These are phyloP conservation scores for Pomatorhinus ruficollis DNA, from an alignment of 2,113 vertebrate genomes.

Conservation along the genomic window DNA sequence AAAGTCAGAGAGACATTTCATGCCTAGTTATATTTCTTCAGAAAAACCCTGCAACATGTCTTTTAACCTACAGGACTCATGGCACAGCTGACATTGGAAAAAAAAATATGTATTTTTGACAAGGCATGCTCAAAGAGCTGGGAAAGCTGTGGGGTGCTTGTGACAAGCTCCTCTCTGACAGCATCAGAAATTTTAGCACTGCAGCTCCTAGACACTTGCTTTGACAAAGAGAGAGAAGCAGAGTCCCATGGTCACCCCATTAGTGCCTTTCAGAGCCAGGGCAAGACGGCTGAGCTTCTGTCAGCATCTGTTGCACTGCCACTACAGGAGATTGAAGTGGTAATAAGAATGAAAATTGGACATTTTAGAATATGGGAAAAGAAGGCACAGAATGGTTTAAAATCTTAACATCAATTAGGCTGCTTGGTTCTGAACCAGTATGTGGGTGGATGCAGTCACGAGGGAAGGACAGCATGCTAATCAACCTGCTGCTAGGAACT, in stretches of 20 bases:
- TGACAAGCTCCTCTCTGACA: neutral
- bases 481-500: neutral
- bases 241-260: neutral
- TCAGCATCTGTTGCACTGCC: neutral
- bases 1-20: neutral
- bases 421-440: neutral
- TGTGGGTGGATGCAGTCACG: neutral
- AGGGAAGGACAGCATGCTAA: neutral
- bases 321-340: neutral
- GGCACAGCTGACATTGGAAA: neutral
- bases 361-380: neutral
- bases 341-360: neutral
- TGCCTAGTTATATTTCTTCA: neutral
- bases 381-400: neutral
- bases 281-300: neutral
- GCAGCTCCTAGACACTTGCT: neutral
- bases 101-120: neutral
- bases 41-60: neutral
- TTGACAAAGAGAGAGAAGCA: neutral
- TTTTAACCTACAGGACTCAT: neutral
- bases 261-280: neutral
- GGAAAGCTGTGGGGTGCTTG: rapidly evolving
- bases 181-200: neutral
- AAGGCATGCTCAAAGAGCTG: neutral
- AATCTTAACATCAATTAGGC: neutral